Conservation (phyloP, 2,888 invertebrate genomes). For the Netelia inedita region DNA sequence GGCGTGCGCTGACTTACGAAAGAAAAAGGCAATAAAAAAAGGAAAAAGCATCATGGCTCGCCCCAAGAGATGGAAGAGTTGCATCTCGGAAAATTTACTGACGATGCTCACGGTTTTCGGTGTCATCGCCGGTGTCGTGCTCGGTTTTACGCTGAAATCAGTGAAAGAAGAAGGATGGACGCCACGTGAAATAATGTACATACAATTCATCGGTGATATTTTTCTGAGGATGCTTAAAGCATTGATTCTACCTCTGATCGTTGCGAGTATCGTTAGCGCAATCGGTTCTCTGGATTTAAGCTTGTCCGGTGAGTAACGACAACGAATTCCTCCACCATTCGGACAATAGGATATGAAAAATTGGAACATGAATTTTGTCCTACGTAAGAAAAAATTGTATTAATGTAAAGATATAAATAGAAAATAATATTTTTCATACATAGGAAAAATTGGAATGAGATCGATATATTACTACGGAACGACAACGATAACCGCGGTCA, state of each 20-base stretch:
- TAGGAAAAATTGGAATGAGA: conserved; percentile 87
- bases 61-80: conserved; percentile 78
- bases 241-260: conserved; percentile 90
- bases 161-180: conserved; percentile 85
- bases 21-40: conserved; percentile 2
- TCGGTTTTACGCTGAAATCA: conserved; percentile 86
- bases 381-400: background rate
- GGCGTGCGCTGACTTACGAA: conserved; percentile 24
- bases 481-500: conserved; percentile 90
- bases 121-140: conserved; percentile 86
- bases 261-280: conserved; percentile 89
- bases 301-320: conserved; percentile 87
- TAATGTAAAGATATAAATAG: conserved; percentile 9
- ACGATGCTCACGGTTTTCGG: conserved; percentile 88
- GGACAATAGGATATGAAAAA: background rate
- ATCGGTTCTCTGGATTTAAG: conserved; percentile 90
- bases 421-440: background rate
- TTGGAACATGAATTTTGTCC: conserved; percentile 14
- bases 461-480: conserved; percentile 90
- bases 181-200: conserved; percentile 89
- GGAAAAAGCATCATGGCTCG: conserved; percentile 73
- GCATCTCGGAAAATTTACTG: conserved; percentile 85
- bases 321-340: background rate
- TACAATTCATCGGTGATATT: conserved; percentile 90
- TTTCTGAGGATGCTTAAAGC: conserved; percentile 91